phyloP scores from a whole-genome alignment of 2,797 vertebrate species.

The Acomys russatus region DNA sequence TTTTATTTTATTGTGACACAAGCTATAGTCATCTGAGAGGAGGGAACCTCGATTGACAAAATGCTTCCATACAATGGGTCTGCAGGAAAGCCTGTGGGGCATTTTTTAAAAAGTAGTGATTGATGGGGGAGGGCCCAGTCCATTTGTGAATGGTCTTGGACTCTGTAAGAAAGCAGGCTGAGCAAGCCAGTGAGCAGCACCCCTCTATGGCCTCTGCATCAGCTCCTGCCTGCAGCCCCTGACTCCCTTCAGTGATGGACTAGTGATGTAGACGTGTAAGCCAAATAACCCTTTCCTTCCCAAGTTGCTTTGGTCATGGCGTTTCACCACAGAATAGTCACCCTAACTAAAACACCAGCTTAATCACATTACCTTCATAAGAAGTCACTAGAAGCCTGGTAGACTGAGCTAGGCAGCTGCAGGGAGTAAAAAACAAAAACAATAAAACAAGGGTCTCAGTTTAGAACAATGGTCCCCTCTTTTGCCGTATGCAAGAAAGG shows the following conservation, averaged over 20 bases:
- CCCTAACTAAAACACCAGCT: background rate
- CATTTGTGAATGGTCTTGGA: no score
- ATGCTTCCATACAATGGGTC: no score
- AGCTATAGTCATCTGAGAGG: no score
- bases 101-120: background rate
- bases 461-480: background rate
- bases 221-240: background rate
- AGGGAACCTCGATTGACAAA: background rate
- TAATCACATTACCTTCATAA: background rate
- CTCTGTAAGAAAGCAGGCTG: no score
- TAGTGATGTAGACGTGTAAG: background rate
- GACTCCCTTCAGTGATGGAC: background rate
- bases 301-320: background rate
- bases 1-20: background rate
- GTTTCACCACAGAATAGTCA: background rate
- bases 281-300: background rate
- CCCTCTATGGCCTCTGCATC: no score
- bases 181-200: no score
- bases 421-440: background rate
- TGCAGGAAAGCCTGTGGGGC: background rate
- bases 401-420: background rate
- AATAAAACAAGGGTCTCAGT: no score
- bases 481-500: background rate
- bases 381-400: background rate
- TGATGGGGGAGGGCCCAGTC: background rate